Evolutionary conservation across 2,888 invertebrate genomes (phyloP).

Genomic region (Portevinia maculata): DNA sequence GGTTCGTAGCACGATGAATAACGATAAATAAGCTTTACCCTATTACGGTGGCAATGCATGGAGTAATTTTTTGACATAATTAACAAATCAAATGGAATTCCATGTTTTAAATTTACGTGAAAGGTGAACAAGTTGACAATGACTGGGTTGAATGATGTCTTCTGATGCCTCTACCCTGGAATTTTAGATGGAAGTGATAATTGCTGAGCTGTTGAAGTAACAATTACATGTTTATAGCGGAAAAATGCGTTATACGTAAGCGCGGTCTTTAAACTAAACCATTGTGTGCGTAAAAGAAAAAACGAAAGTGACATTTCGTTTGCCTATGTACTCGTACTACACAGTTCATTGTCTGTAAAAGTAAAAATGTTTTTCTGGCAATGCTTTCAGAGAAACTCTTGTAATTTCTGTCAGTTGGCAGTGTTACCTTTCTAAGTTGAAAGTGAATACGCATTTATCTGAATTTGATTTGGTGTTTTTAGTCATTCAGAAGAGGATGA

Average conservation of each 20-base stretch:
- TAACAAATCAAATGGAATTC: slow-evolving; percentile 57
- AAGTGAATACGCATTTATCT: too few species aligned
- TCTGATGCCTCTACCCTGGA: not conserved
- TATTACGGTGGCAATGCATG: slow-evolving; percentile 54
- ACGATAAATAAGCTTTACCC: too few species aligned
- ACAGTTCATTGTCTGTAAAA: slow-evolving; percentile 4
- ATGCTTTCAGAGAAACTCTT: slow-evolving; percentile 11
- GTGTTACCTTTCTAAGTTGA: not conserved
- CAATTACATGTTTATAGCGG: slow-evolving; percentile 27
- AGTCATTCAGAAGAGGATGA: too few species aligned
- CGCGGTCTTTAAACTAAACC: not conserved
- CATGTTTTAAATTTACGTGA: slow-evolving; percentile 52
- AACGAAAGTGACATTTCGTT: slow-evolving; percentile 45
- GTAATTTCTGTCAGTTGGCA: not conserved
- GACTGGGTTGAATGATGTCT: slow-evolving; percentile 34
- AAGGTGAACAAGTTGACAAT: slow-evolving; percentile 67
- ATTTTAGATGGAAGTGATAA: slow-evolving; percentile 36
- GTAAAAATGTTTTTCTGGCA: slow-evolving; percentile 15
- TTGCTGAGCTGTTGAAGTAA: slow-evolving; percentile 31
- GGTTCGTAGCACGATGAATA: slow-evolving; percentile 47
- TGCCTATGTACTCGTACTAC: not conserved
- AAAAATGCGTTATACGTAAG: slow-evolving; percentile 18
- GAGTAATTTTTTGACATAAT: slow-evolving; percentile 20
- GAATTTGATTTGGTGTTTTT: too few species aligned
- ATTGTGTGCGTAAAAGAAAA: slow-evolving; percentile 41